Evolutionary conservation across 1,140 invertebrate genomes (phyloP).

Genomic region (Augochlora pura): DNA sequence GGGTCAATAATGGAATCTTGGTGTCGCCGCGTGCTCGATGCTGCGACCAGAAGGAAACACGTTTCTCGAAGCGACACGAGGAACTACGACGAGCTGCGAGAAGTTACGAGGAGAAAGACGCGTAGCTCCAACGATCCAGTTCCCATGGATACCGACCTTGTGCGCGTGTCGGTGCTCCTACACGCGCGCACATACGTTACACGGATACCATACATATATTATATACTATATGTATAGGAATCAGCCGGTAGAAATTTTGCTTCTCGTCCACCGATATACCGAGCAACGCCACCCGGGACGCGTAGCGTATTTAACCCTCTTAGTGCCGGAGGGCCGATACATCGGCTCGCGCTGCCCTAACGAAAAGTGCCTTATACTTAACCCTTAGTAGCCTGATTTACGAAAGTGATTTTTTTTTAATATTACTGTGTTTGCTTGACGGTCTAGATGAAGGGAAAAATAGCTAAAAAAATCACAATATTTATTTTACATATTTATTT

Average conservation of each 20-base stretch:
- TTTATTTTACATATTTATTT: no score
- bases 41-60: background rate
- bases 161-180: background rate
- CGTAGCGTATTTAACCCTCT: slow-evolving; percentile 1
- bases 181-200: background rate
- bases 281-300: slow-evolving; percentile 26
- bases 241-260: slow-evolving; percentile 39
- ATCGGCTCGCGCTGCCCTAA: no score
- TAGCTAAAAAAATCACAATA: no score
- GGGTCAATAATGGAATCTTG: slow-evolving; percentile 6
- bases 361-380: no score
- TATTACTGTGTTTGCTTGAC: no score
- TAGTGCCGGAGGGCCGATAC: slow-evolving; percentile 18
- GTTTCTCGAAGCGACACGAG: slow-evolving; percentile 14
- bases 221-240: background rate
- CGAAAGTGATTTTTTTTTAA: no score
- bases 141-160: slow-evolving; percentile 22
- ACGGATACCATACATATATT: no score
- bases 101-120: slow-evolving; percentile 24
- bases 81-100: background rate
- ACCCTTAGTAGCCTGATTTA: no score
- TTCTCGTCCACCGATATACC: slow-evolving; percentile 37
- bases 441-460: no score
- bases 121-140: slow-evolving; percentile 29
- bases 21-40: background rate